Evolutionary conservation across 2,113 vertebrate genomes (phyloP).

Genomic region (Anguilla rostrata): DNA sequence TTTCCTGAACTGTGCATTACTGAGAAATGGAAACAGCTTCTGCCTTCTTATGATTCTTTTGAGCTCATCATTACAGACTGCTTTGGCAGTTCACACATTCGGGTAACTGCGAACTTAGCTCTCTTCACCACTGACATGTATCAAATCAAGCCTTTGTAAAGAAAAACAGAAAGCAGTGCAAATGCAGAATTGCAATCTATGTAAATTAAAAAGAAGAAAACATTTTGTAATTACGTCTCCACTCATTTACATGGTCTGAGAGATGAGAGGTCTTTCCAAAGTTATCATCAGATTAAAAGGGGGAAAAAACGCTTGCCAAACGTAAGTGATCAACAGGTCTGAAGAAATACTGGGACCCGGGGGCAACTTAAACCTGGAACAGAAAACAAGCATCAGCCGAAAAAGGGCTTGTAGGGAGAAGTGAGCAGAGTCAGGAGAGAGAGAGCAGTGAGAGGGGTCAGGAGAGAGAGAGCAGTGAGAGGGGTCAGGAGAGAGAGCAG

Average conservation of each 20-base stretch:
- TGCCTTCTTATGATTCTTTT: not conserved
- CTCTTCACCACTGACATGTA: not conserved
- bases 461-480: too few relatives aligned
- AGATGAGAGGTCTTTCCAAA: not conserved
- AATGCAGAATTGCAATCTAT: not conserved
- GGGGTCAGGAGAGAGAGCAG: too few relatives aligned
- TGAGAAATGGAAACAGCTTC: not conserved
- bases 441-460: too few relatives aligned
- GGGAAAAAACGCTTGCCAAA: not conserved
- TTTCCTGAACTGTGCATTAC: not conserved
- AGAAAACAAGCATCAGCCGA: not conserved
- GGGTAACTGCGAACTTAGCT: not conserved
- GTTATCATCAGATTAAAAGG: not conserved
- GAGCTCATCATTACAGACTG: not conserved
- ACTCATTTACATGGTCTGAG: not conserved
- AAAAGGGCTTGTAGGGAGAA: not conserved
- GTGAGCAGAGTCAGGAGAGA: not conserved
- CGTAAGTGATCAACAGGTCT: not conserved
- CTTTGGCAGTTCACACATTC: not conserved
- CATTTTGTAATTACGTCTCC: not conserved
- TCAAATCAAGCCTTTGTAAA: not conserved
- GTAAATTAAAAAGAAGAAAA: not conserved
- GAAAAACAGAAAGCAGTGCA: not conserved
- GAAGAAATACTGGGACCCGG: not conserved
- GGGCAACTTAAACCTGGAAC: not conserved